A percentile compares a stretch with the other conserved stretches of the same genome.
phyloP scores from a whole-genome alignment of 2,797 vertebrate species.

The Pangasius sanitwongsei region DNA sequence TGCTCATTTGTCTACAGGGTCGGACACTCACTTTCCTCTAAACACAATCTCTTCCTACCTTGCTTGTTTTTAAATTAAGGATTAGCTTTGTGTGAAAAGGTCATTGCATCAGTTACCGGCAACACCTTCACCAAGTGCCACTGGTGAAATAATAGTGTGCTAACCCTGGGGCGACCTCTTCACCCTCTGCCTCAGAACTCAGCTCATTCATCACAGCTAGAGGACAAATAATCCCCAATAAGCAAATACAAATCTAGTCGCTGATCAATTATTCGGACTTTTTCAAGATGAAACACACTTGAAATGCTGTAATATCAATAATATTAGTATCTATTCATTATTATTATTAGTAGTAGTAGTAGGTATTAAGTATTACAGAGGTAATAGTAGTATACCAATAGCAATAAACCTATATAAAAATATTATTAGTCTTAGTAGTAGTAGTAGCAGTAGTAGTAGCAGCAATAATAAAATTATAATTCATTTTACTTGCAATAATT shows the following conservation, averaged over 20 bases:
- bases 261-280: neutral
- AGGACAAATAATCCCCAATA: neutral
- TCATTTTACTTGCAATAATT: neutral
- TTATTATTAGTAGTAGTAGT: neutral
- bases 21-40: neutral
- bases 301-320: neutral
- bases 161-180: neutral
- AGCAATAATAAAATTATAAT: neutral
- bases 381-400: neutral
- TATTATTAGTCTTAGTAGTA: neutral
- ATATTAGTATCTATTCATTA: neutral
- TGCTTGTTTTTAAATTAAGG: neutral
- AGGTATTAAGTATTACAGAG: neutral
- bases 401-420: neutral
- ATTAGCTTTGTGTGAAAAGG: neutral
- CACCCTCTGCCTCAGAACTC: neutral
- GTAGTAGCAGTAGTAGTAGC: neutral
- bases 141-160: neutral
- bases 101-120: neutral
- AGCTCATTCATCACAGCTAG: neutral
- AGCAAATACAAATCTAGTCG: neutral
- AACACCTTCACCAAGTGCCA: neutral
- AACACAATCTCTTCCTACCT: conserved; percentile 3
- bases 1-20: conserved; percentile 3
- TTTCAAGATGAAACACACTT: neutral